Base-by-base conservation (phyloP, 1,140 invertebrate species). In the Diuraphis noxia region DNA sequence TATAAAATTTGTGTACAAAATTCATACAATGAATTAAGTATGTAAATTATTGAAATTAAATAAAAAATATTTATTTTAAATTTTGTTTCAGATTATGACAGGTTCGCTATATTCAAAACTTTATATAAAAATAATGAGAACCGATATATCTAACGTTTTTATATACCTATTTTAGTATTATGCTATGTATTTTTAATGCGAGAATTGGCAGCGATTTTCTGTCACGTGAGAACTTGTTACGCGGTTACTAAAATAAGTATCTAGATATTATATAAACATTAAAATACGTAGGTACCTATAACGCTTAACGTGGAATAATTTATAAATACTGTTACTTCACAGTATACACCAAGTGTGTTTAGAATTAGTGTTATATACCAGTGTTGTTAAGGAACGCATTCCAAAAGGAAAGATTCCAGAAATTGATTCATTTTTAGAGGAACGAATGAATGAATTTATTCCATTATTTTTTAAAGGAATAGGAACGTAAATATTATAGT, bases 71-170 rank as follows among this genome's bases (percentile, higher is more conserved):
- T 52, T 49, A 30, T 63, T 63, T 49, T n/a, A n/a, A 6, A 72
- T 72, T 72, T n/a, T 13, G 34, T 72, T 63, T 63, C 5, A 72
- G 13, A n/a, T 72, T 5, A 72, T 72, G 30, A n/a, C n/a, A 17
- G 30, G 34, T n/a, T 72, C 17, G n/a, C 21, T 30, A 13, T 72
- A 21, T 72, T 72, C 56, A n/a, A 72, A 5, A 72, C n/a, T 4
- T 72, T 72, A 72, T n/a, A 72, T 72, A 72, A 72, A 72, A n/a
- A 63, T 34, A 72, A 72, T n/a, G n/a, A 72, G 56, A 72, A 72
- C n/a, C 56, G n/a, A 72, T 72, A 72, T 72, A n/a, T 30, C 13
- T 63, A 63, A 63, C 56, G n/a, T 63, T n/a, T 63, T 63, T 63
- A n/a, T 63, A n/a, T n/a, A n/a, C 56, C 56, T 72, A 72, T n/a